A percentile compares a stretch with the other conserved stretches of the same genome.
Conservation (phyloP, 2,113 vertebrate genomes). For the Oenanthe melanoleuca region DNA sequence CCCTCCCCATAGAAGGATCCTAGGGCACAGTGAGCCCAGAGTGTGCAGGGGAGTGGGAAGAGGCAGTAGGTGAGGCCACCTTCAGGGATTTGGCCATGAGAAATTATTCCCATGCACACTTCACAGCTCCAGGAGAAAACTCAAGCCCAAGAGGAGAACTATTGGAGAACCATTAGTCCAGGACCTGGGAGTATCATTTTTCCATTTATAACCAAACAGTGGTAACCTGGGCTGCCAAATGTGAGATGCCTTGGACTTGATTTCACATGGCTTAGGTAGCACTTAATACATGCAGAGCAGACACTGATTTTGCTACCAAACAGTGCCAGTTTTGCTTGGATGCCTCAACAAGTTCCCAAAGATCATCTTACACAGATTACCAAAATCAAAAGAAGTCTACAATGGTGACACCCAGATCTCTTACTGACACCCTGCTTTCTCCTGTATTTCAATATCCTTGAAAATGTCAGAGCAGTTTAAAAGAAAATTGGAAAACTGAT, state of each 20-base stretch:
- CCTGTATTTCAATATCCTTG: background rate
- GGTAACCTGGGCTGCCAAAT: background rate
- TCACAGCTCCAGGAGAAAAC: background rate
- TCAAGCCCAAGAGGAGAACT: background rate
- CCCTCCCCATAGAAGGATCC: background rate
- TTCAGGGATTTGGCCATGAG: background rate
- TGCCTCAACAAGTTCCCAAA: background rate
- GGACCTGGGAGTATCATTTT: background rate
- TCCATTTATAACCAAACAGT: background rate
- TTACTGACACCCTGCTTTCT: background rate
- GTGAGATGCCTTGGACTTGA: background rate
- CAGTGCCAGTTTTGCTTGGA: background rate
- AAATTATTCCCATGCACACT: accelerated
- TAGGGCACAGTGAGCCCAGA: background rate
- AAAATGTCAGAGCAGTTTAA: background rate
- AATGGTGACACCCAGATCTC: background rate
- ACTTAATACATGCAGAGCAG: background rate
- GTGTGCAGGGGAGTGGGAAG: accelerated
- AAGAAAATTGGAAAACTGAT: background rate
- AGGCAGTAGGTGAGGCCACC: background rate
- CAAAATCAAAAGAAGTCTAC: background rate
- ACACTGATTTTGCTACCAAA: background rate
- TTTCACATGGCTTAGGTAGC: background rate
- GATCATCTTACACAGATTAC: background rate
- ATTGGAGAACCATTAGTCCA: background rate